phyloP scores from a whole-genome alignment of 2,797 vertebrate species.

The Anabas testudineus region DNA sequence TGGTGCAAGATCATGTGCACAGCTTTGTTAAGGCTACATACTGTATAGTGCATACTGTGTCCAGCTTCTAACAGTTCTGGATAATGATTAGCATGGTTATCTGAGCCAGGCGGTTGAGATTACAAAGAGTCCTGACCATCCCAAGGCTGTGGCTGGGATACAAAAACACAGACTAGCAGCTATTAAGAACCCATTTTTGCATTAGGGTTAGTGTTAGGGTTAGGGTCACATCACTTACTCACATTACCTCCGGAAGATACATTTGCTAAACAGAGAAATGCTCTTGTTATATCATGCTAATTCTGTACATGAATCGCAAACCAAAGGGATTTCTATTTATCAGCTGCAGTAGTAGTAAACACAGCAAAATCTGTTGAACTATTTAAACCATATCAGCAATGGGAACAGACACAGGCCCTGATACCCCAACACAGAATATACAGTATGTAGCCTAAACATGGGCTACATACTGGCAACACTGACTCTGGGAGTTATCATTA shows the following conservation, averaged over 20 bases:
- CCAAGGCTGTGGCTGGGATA: slow-evolving; percentile 5
- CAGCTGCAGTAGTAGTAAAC: slow-evolving; percentile 11
- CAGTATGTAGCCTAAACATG: too few species aligned
- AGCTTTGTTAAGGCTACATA: too few species aligned
- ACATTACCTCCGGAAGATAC: too few species aligned
- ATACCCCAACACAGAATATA: slow-evolving; percentile 8
- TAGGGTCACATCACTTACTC: too few species aligned
- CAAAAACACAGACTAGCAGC: slow-evolving; percentile 10
- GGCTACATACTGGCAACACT: too few species aligned
- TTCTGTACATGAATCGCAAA: slow-evolving; percentile 33
- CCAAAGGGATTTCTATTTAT: slow-evolving; percentile 31
- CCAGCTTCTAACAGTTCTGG: slow-evolving; percentile 37
- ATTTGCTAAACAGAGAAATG: too few species aligned
- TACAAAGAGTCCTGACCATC: slow-evolving; percentile 24
- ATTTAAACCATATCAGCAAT: background rate
- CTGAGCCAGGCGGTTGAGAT: slow-evolving; percentile 45
- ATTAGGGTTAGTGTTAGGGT: too few species aligned
- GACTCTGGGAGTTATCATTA: too few species aligned
- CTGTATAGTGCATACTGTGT: too few species aligned
- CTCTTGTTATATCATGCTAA: background rate
- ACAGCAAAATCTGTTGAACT: background rate
- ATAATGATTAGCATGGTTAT: slow-evolving; percentile 66
- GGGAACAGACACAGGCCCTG: slow-evolving; percentile 23
- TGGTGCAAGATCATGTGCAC: slow-evolving; percentile 19
- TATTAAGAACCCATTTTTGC: slow-evolving; percentile 12